Base-by-base conservation (phyloP, 2,113 vertebrate species). In the Lanius collurio region DNA sequence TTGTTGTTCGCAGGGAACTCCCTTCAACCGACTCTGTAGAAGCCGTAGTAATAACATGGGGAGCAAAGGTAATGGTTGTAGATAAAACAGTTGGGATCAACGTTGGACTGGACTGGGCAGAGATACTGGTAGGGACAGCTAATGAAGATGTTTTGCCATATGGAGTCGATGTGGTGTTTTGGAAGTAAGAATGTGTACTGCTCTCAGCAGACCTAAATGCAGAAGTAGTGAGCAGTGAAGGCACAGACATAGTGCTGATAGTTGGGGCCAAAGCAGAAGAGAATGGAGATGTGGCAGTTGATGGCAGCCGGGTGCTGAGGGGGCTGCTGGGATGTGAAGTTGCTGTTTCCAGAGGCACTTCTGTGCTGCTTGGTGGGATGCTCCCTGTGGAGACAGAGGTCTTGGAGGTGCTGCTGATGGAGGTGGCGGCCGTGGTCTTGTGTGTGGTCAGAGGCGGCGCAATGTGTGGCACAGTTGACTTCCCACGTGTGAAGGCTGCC, bases 241-340 rank as follows among this genome's bases (percentile, higher is more conserved):
- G 3, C 0, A 11, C 4, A 9, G 15, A 8, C 0, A 1, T 1
- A 2, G 50, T 9, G 27, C 19, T 63, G 24, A 31, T 0, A 0
- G 46, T 0, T 15, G 59, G 6, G 4, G 11, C 2, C 2, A 3
- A 15, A 0, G 30, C 0, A 2, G 94, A 78, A 1, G 59, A 92
- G 3, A 50, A 2, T 11, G 62, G 56, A 4, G n/a, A 47, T 0
- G 6, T 37, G 28, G 59, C 1, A 8, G 49, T 1, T 5, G 84
- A 30, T 2, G 90, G 41, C 53, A 77, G 17, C 2, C 0, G 6
- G 15, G 92, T 93, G 82, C 77, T 90, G 78, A 81, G 55, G 0
- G 46, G 18, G 33, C 47, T 76, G 71, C 56, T 96, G 35, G 59
- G 23, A 6, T 14, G 1, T 4, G 46, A 11, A 13, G 37, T 23